phyloP scores from a whole-genome alignment of 2,888 invertebrate species.

The Agrypnus murinus region DNA sequence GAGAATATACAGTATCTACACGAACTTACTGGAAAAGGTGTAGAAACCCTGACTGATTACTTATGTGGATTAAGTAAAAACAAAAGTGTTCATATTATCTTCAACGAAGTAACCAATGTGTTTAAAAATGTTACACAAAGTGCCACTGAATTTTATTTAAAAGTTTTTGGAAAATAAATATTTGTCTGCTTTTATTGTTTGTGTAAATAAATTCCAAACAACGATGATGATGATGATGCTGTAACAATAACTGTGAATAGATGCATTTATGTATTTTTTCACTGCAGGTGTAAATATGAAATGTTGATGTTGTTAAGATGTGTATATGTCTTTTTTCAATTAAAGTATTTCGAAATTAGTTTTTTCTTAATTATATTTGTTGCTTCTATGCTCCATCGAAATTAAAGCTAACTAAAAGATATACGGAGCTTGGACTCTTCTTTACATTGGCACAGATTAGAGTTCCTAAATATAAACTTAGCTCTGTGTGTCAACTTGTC shows the following conservation, averaged over 20 bases:
- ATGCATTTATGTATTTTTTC: constrained; percentile 16
- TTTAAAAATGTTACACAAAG: constrained; percentile 43
- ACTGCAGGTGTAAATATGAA: constrained; percentile 7
- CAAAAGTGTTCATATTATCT: constrained; percentile 43
- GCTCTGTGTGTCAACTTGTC: too few relatives aligned
- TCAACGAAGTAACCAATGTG: constrained; percentile 39
- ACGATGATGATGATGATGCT: constrained; percentile 8
- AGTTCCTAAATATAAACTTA: too few relatives aligned
- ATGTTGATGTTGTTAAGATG: not conserved
- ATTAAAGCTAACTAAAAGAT: too few relatives aligned
- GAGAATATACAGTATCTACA: constrained; percentile 52
- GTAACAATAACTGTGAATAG: not conserved
- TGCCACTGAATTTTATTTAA: constrained; percentile 44
- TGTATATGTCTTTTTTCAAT: too few relatives aligned
- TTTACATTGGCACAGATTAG: too few relatives aligned
- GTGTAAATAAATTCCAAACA: constrained; percentile 5
- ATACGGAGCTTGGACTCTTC: too few relatives aligned
- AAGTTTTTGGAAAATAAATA: constrained; percentile 42
- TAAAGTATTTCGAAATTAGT: too few relatives aligned
- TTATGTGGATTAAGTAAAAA: constrained; percentile 38
- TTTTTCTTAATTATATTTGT: too few relatives aligned
- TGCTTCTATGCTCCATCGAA: too few relatives aligned
- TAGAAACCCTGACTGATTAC: constrained; percentile 48
- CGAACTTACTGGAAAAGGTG: constrained; percentile 55
- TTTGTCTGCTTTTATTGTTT: not conserved